Evolutionary conservation across 2,797 vertebrate genomes (phyloP), one percentile per base, ranked within the genome.

Genomic region (Girardinus metallicus): DNA sequence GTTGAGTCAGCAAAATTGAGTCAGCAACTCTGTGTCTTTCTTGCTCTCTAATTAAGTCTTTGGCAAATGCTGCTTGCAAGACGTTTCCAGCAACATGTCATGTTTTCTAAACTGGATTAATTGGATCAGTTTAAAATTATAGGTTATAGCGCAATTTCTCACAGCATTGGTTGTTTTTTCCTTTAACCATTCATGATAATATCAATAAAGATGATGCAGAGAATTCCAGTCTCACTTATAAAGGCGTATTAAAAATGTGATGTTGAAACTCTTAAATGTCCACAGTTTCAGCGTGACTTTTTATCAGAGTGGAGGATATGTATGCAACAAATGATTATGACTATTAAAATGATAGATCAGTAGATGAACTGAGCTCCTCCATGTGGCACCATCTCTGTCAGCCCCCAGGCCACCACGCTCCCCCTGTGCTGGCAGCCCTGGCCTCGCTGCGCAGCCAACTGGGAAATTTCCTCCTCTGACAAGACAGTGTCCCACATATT

Each of bases 401-500:
- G 94, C 1, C 97, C 97, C 99, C 99, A 99, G 0, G 96, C 97
- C 0, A 99, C 94, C 7, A 97, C 70, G 74, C 97, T 98, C 49
- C 99, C 99, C 82, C 95, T 95, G 81, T 83, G 90, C 75, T 93
- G 92, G 36, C 97, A 98, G 0, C 96, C 92, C 1, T 93, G 90
- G 0, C 94, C 95, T 0, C 86, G 85, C 0, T 5, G n/a, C 80
- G 82, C 74, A n/a, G 95, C 94, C 12, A 92, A 90, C 73, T 89
- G 91, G 3, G 84, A 85, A 68, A 99, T 96, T 92, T 97, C 96
- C 0, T 94, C 86, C 4, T 92, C 84, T 0, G 93, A 93, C 79
- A 99, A 96, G 79, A 97, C 95, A 2, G 83, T 90, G 90, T 98
- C 95, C 99, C 99, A 99, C 91, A 98, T 86, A 90, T 99, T 99